Conservation (phyloP, 2,797 vertebrate genomes). For the Enteromius treurensis region DNA sequence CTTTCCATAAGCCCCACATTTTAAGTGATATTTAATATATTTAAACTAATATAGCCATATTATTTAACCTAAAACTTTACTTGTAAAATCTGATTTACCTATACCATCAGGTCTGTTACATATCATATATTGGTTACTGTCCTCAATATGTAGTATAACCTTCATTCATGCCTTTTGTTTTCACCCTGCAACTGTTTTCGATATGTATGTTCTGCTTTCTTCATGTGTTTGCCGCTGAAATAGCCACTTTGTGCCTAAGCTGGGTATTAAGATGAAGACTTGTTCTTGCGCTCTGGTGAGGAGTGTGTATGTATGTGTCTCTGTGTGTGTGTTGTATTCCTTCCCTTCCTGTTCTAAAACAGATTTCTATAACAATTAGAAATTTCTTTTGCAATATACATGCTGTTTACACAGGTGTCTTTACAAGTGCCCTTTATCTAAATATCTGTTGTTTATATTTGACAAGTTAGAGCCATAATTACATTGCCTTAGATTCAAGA, state of each 20-base stretch:
- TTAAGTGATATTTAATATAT: background rate
- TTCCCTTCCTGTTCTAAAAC: background rate
- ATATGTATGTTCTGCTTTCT: background rate
- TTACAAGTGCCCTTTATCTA: constrained; percentile 34
- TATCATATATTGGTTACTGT: background rate
- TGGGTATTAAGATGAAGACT: constrained; percentile 59
- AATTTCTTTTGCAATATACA: background rate
- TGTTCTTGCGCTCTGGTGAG: constrained; percentile 33
- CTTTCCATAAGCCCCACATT: background rate
- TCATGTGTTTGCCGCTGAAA: constrained; percentile 68
- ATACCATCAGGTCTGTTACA: background rate
- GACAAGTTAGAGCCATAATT: constrained; percentile 7
- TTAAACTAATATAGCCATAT: constrained; percentile 1
- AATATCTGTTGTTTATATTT: background rate
- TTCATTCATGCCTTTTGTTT: constrained; percentile 1
- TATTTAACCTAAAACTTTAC: background rate
- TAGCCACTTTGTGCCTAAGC: constrained; percentile 75
- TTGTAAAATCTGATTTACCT: background rate
- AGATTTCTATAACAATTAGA: background rate
- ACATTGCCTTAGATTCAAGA: background rate
- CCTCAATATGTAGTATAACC: background rate
- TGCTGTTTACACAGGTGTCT: constrained; percentile 5
- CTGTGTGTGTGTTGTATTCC: background rate
- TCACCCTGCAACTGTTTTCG: background rate
- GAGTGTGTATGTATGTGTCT: constrained; percentile 42